phyloP scores from a whole-genome alignment of 1,140 invertebrate genomes.

The Drosophila pallidifrons region DNA sequence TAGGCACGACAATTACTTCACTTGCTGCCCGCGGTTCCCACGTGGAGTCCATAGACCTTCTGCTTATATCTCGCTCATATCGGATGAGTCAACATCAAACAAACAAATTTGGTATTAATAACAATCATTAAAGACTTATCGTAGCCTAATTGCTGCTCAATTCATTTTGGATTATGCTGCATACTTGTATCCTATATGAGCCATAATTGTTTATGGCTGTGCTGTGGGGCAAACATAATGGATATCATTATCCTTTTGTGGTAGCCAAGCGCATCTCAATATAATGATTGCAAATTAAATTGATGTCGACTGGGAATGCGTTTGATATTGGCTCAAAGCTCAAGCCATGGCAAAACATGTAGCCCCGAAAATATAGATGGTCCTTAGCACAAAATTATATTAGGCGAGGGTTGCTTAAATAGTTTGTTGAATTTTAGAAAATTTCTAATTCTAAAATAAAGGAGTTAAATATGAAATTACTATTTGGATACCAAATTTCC shows the following conservation, averaged over 20 bases:
- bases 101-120: slow-evolving; percentile 54
- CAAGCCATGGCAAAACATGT: slow-evolving; percentile 51
- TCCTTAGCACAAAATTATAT: slow-evolving; percentile 1
- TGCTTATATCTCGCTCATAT: neutral
- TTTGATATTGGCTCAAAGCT: slow-evolving; percentile 21
- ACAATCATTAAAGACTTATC: slow-evolving; percentile 67
- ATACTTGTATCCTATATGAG: slow-evolving; percentile 25
- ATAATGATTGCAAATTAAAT: slow-evolving; percentile 77
- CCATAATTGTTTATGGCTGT: slow-evolving; percentile 35
- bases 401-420: slow-evolving; percentile 1
- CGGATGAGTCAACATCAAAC: slow-evolving; percentile 46
- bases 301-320: slow-evolving; percentile 43
- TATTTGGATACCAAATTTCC: no score
- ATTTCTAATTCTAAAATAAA: neutral
- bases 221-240: slow-evolving; percentile 47
- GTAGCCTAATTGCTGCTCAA: slow-evolving; percentile 63
- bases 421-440: neutral
- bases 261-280: slow-evolving; percentile 58
- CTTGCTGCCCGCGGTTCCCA: slow-evolving; percentile 55
- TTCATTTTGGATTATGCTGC: slow-evolving; percentile 57
- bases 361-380: slow-evolving; percentile 36
- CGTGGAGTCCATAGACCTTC: slow-evolving; percentile 48
- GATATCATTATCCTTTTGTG: slow-evolving; percentile 62
- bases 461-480: no score
- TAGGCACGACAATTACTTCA: slow-evolving; percentile 55